Evolutionary conservation across 2,888 invertebrate species (phyloP), one percentile per base, ranked within the genome.

Genomic region (Acronicta leporina): DNA sequence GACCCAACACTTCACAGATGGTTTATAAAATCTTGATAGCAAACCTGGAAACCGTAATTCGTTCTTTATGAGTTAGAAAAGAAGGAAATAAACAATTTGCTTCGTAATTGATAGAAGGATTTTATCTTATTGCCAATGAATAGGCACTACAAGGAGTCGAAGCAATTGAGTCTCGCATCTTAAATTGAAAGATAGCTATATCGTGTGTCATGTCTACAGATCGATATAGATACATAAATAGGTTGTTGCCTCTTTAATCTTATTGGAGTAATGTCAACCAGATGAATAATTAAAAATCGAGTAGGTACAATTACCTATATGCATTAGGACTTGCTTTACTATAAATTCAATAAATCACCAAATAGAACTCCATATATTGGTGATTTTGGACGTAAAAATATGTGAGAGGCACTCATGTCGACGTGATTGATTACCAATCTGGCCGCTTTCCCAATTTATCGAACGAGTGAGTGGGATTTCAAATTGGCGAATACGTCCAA

Each of bases 401-500:
- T 52, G 43, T 44, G 42, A 25, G 14, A 20, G 40, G 48, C 46
- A 57, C 62, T 71, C 71, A 43, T 20, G 63, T 63, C 61, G 55
- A 73, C 73, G 71, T 81, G 83, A 83, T 80, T 72, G 79, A 84
- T 82, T 75, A 56, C 58, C 59, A 74, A 77, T 75, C 60, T 68
- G 63, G 46, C 64, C 56, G 59, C 63, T 64, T 68, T 66, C 66
- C 25, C 66, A 60, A 68, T 60, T 75, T 61, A 69, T 43, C 50
- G 71, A 27, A 43, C 59, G 63, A 53, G 41, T 48, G 69, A 68
- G 53, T 44, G 57, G 35, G 43, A 62, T 70, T 70, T 65, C 46
- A 64, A 73, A 73, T 55, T 63, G 46, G 48, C 52, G 44, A 62
- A 53, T 49, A 55, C 25, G 7, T 33, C n/a, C 46, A 52, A 51